Base-by-base conservation (phyloP, 2,888 invertebrate genomes). In the Nasonia oneida region DNA sequence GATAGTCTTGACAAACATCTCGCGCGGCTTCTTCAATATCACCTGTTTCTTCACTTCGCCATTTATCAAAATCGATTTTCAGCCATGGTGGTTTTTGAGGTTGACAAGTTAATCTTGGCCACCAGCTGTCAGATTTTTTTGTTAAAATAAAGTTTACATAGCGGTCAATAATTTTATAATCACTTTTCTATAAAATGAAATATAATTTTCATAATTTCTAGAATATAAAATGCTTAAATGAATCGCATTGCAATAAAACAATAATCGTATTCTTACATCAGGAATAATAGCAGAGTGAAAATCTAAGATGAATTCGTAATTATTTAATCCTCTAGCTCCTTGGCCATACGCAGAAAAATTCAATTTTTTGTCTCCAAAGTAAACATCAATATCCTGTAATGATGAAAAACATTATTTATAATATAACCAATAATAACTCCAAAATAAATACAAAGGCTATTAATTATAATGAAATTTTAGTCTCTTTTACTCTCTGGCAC, bases 51-150 rank as follows among this genome's bases (percentile, higher is more conserved):
- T 97, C 97, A 4, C 96, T 96, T 90, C 96, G 96, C 97, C 98
- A 98, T 83, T 97, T 95, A 93, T 98, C 98, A 94, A 98, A 98
- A 94, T 98, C 98, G 89, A 98, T 96, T 95, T 98, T 98, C 5
- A 99, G 94, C 98, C 98, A 98, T 0, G 96, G 96, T 0, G 98
- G 97, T 93, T 98, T 98, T 90, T 97, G 96, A 1, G 96, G 96
- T 87, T 96, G 96, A 14, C 96, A 95, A 1, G 96, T 97, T 29
- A 98, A 94, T 77, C 98, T 94, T 0, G 98, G 97, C 98, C 98
- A 98, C 96, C 97, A 97, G 1, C 95, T 95, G 1, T 94, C 94
- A 47, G 95, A 94, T 67, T 94, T 92, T 92, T 98, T 98, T 80
- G 94, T 95, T 70, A 98, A 94, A 0, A 95, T 93, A 90, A 98